phyloP scores from a whole-genome alignment of 2,797 vertebrate species.

The Chromis chromis region DNA sequence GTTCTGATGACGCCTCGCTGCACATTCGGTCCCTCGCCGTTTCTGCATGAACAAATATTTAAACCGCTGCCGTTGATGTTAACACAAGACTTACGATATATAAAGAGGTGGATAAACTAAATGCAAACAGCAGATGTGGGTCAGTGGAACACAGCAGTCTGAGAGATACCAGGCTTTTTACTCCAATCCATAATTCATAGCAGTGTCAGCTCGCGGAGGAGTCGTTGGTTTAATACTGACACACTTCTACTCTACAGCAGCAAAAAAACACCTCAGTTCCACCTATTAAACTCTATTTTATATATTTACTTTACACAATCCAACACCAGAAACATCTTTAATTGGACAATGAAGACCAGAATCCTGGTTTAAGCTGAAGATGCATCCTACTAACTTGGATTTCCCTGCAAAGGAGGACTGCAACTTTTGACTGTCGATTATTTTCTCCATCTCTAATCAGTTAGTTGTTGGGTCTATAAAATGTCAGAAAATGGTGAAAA shows the following conservation, averaged over 20 bases:
- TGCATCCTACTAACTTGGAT: too few species aligned
- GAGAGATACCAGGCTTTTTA: constrained; percentile 36
- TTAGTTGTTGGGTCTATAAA: too few species aligned
- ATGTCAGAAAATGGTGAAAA: too few species aligned
- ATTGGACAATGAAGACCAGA: not conserved
- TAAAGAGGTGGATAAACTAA: not conserved
- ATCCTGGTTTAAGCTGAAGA: not conserved
- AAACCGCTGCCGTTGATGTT: not conserved
- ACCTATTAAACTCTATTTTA: not conserved
- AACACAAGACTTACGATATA: not conserved
- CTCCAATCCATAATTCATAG: constrained; percentile 66
- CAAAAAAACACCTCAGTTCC: not conserved
- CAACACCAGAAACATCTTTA: too few species aligned
- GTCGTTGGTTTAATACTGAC: not conserved
- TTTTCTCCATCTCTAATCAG: too few species aligned
- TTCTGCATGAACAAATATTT: not conserved
- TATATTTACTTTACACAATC: not conserved
- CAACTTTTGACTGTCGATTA: too few species aligned
- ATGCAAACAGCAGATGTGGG: constrained; percentile 51
- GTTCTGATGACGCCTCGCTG: not conserved
- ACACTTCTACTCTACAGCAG: not conserved
- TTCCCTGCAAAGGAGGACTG: too few species aligned
- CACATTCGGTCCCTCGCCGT: not conserved
- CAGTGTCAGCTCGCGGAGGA: constrained; percentile 17
- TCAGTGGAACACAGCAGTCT: constrained; percentile 46